phyloP scores from a whole-genome alignment of 2,888 invertebrate species.

The Troides aeacus region DNA sequence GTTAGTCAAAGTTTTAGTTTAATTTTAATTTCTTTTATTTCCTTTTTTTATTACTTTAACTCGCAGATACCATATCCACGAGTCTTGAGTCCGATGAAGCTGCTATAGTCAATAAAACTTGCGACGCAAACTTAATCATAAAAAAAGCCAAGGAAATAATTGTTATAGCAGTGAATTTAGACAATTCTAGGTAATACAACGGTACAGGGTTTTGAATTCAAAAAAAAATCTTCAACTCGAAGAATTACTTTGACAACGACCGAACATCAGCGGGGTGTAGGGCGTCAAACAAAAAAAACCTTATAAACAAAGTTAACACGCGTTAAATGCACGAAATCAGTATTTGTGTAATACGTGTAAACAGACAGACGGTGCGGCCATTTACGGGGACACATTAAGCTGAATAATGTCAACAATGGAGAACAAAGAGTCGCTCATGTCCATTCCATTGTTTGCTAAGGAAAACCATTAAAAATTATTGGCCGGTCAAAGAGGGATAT shows the following conservation, averaged over 20 bases:
- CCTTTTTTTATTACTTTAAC: too few relatives aligned
- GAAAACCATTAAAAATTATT: slow-evolving; percentile 74
- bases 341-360: slow-evolving; percentile 52
- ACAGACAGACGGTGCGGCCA: slow-evolving; percentile 58
- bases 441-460: slow-evolving; percentile 59
- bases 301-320: slow-evolving; percentile 40
- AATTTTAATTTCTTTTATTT: too few relatives aligned
- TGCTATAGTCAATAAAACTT: too few relatives aligned
- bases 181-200: slow-evolving; percentile 33
- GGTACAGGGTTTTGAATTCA: slow-evolving; percentile 15
- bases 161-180: background rate
- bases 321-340: slow-evolving; percentile 64
- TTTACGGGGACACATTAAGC: slow-evolving; percentile 64
- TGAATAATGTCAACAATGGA: slow-evolving; percentile 56
- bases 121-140: background rate
- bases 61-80: too few relatives aligned
- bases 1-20: too few relatives aligned
- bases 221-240: slow-evolving; percentile 15
- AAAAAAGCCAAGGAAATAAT: background rate
- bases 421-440: slow-evolving; percentile 50
- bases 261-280: slow-evolving; percentile 37
- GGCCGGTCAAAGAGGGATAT: slow-evolving; percentile 46
- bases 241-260: slow-evolving; percentile 23
- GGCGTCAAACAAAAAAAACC: slow-evolving; percentile 27
- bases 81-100: too few relatives aligned